Evolutionary conservation across 2,797 vertebrate species (phyloP).

Genomic region (Myioborus miniatus): DNA sequence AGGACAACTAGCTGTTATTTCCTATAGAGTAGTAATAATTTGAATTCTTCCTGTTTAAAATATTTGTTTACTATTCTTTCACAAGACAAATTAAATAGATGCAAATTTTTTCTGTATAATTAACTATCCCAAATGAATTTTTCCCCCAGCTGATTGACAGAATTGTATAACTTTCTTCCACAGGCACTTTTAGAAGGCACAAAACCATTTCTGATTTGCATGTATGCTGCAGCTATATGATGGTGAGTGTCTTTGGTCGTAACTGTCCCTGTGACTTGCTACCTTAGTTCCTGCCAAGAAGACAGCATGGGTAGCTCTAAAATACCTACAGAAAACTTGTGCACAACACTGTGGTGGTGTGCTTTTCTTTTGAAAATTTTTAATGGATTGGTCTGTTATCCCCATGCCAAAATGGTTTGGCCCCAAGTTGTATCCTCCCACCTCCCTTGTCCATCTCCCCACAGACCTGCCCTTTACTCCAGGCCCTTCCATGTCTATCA

Average conservation of each 20-base stretch:
- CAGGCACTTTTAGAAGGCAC: not conserved
- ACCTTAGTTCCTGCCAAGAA: not conserved
- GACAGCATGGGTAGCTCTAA: accelerated
- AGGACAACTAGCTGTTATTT: not conserved
- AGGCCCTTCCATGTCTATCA: not conserved
- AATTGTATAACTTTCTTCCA: not conserved
- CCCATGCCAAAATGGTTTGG: not conserved
- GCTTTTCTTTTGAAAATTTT: not conserved
- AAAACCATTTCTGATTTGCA: not conserved
- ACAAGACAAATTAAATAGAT: not conserved
- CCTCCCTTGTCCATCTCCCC: not conserved
- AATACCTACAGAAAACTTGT: not conserved
- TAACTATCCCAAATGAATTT: not conserved
- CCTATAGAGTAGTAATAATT: not conserved
- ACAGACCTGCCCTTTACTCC: not conserved
- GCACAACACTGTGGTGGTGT: not conserved
- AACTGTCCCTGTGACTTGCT: not conserved
- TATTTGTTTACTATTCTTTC: not conserved
- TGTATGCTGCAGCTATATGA: not conserved
- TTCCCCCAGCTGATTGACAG: not conserved
- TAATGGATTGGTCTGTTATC: not conserved
- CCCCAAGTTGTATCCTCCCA: not conserved
- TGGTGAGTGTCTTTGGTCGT: not conserved
- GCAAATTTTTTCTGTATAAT: not conserved
- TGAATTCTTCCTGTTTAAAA: not conserved